Conservation (phyloP, 2,113 vertebrate genomes). For the Brienomyrus brachyistius region DNA sequence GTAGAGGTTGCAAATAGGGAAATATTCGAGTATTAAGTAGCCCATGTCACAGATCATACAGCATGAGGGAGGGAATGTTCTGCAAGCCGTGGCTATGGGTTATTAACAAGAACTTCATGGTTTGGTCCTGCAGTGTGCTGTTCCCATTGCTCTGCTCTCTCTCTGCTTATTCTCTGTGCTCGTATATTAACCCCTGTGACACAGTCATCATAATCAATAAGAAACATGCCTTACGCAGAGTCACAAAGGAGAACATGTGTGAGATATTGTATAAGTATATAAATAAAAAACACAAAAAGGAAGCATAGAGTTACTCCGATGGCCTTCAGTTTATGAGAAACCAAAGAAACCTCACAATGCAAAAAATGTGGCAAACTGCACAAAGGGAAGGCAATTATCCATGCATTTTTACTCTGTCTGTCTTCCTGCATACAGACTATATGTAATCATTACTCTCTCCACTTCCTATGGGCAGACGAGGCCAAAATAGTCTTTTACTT, state of each 20-base stretch:
- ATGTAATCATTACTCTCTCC: not conserved
- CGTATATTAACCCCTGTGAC: not conserved
- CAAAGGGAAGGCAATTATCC: not conserved
- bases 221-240: not conserved
- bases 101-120: not conserved
- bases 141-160: not conserved
- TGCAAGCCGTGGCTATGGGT: not conserved
- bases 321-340: not conserved
- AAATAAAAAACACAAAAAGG: not conserved
- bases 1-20: not conserved
- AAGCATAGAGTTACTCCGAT: not conserved
- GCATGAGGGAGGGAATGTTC: not conserved
- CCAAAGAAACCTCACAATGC: not conserved
- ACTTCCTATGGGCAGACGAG: constrained; percentile 2
- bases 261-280: not conserved
- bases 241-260: not conserved
- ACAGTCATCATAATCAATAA: not conserved
- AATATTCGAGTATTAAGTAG: not conserved
- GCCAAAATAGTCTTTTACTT: not conserved
- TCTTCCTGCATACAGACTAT: not conserved
- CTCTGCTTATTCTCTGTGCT: not conserved
- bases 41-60: not conserved
- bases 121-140: not conserved
- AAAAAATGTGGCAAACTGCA: constrained; percentile 11
- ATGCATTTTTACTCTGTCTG: not conserved